phyloP scores from a whole-genome alignment of 2,888 invertebrate genomes.

The Periphyllus acericola region DNA sequence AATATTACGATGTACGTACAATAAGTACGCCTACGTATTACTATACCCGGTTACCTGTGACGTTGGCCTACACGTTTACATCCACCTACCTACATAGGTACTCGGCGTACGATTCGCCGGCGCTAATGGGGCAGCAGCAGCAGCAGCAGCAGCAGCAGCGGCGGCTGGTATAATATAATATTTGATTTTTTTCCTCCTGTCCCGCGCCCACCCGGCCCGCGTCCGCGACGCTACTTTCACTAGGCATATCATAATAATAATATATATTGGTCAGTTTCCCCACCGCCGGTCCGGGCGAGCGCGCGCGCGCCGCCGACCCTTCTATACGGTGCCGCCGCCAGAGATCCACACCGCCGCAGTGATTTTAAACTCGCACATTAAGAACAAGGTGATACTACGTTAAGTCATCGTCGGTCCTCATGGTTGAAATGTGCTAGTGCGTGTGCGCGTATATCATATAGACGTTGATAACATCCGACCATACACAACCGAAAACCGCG shows the following conservation, averaged over 20 bases:
- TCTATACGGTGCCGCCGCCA: slow-evolving; percentile 7
- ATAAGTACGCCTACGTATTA: too few relatives aligned
- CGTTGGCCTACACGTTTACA: too few relatives aligned
- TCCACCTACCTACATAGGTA: too few relatives aligned
- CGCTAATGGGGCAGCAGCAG: neutral
- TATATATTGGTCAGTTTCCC: slow-evolving; percentile 25
- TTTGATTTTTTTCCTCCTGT: neutral
- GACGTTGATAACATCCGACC: slow-evolving; percentile 10
- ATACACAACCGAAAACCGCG: slow-evolving; percentile 23
- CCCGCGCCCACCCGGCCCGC: neutral
- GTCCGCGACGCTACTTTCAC: neutral
- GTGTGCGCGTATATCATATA: slow-evolving; percentile 1
- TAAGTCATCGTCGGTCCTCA: slow-evolving; percentile 58
- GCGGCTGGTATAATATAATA: neutral
- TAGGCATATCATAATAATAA: too few relatives aligned
- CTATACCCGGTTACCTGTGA: neutral
- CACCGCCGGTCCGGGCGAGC: neutral
- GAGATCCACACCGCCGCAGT: slow-evolving; percentile 24
- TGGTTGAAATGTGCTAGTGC: slow-evolving; percentile 54
- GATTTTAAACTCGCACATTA: slow-evolving; percentile 17
- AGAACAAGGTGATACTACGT: slow-evolving; percentile 40
- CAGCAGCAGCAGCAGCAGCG: too few relatives aligned
- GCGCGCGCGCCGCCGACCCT: slow-evolving; percentile 27
- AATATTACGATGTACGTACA: too few relatives aligned
- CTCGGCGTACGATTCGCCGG: neutral